These are phyloP conservation scores for Peromyscus polionotus DNA, from an alignment of 2,113 vertebrate species.

Conservation along the genomic window DNA sequence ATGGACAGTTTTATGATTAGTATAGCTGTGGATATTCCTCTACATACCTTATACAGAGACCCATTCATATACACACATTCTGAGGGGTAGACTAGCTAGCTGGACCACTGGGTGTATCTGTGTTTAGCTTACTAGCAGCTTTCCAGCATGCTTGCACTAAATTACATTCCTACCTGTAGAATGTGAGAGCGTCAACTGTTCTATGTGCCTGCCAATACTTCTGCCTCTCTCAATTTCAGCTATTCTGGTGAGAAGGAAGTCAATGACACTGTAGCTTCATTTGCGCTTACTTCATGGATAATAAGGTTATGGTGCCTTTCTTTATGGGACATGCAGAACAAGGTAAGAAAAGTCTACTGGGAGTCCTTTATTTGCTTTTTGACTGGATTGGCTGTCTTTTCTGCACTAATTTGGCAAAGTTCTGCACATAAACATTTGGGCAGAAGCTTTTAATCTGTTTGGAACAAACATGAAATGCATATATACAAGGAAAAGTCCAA, in stretches of 20 bases:
- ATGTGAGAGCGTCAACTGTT: neutral
- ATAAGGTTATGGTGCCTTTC: conserved; percentile 39
- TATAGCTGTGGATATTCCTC: neutral
- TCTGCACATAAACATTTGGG: neutral
- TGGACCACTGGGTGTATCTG: neutral
- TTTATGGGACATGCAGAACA: neutral
- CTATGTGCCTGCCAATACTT: neutral
- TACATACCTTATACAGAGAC: neutral
- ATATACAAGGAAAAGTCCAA: conserved; percentile 27
- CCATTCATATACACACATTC: neutral
- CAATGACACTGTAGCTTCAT: neutral
- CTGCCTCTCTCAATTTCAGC: conserved; percentile 37
- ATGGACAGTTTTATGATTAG: neutral
- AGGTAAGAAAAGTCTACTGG: neutral
- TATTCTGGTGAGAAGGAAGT: neutral
- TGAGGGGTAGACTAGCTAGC: conserved; percentile 10
- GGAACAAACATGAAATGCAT: neutral
- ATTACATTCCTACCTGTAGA: conserved; percentile 49
- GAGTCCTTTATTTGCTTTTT: neutral
- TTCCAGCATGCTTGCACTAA: conserved; percentile 45
- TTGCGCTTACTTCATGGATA: conserved; percentile 51
- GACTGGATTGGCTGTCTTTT: conserved; percentile 18
- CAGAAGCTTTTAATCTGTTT: conserved; percentile 45
- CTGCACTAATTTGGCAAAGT: conserved; percentile 36
- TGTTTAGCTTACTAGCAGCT: conserved; percentile 35